phyloP scores from a whole-genome alignment of 2,888 invertebrate species.

The Ophion obscuratus region DNA sequence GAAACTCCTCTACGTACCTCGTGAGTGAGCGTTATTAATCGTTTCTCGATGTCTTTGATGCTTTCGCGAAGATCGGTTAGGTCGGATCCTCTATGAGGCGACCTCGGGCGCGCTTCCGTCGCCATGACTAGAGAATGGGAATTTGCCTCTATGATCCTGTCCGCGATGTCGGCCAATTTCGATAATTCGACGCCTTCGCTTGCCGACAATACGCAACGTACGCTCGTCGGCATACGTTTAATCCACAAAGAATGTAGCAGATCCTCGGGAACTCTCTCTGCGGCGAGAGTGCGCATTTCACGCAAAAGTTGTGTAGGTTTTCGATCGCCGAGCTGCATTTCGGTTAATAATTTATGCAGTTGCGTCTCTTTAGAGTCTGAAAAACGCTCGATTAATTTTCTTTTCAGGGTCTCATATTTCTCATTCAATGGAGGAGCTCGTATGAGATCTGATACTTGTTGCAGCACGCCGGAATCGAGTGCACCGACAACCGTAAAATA shows the following conservation, averaged over 20 bases:
- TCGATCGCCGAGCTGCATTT: constrained; percentile 22
- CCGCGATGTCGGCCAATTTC: background rate
- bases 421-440: background rate
- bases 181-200: background rate
- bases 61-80: background rate
- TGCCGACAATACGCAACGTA: background rate
- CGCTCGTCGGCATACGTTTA: constrained; percentile 25
- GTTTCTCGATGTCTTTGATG: background rate
- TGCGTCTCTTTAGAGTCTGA: constrained; percentile 13
- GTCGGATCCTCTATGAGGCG: background rate
- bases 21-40: background rate
- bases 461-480: background rate
- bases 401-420: constrained; percentile 13
- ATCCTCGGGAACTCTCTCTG: constrained; percentile 12
- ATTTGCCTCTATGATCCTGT: background rate
- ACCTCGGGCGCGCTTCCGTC: background rate
- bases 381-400: constrained; percentile 13
- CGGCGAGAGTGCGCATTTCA: constrained; percentile 24
- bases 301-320: constrained; percentile 24
- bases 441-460: constrained; percentile 24
- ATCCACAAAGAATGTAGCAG: background rate
- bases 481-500: background rate
- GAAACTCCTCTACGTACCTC: background rate
- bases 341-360: background rate
- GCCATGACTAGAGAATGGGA: background rate